Conservation (phyloP, 2,888 invertebrate species). For the Branchipolynoe longqiensis region DNA sequence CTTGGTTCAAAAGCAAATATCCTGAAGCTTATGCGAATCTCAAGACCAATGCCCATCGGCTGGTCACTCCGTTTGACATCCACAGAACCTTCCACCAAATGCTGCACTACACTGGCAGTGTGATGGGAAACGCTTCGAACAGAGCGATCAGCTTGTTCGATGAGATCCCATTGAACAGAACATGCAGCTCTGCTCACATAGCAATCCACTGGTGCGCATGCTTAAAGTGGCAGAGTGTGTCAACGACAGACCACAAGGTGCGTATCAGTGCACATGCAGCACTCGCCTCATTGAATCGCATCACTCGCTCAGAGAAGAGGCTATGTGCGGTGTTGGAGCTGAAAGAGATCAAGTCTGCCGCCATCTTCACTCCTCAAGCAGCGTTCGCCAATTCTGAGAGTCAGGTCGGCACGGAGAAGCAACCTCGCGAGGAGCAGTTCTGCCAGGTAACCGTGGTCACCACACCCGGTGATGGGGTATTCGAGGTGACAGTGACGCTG, state of each 20-base stretch:
- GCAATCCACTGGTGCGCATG: slow-evolving; percentile 98
- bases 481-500: slow-evolving; percentile 12
- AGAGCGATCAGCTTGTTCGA: slow-evolving; percentile 76
- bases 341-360: slow-evolving; percentile 87
- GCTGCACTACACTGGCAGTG: slow-evolving; percentile 81
- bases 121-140: neutral
- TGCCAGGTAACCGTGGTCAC: neutral
- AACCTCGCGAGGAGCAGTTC: neutral
- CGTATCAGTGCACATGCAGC: slow-evolving; percentile 80
- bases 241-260: slow-evolving; percentile 83
- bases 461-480: neutral
- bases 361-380: neutral
- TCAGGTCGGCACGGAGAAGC: neutral
- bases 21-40: slow-evolving; percentile 85
- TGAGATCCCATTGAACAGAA: slow-evolving; percentile 86
- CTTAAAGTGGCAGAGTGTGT: slow-evolving; percentile 88
- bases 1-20: slow-evolving; percentile 85
- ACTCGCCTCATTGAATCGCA: slow-evolving; percentile 86
- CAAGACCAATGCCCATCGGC: slow-evolving; percentile 86
- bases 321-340: slow-evolving; percentile 82
- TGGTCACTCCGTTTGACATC: slow-evolving; percentile 94
- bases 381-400: neutral
- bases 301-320: slow-evolving; percentile 72
- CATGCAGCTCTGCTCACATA: slow-evolving; percentile 92
- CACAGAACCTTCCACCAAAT: slow-evolving; percentile 89